phyloP scores from a whole-genome alignment of 1,140 invertebrate species.

The Papilio polytes region DNA sequence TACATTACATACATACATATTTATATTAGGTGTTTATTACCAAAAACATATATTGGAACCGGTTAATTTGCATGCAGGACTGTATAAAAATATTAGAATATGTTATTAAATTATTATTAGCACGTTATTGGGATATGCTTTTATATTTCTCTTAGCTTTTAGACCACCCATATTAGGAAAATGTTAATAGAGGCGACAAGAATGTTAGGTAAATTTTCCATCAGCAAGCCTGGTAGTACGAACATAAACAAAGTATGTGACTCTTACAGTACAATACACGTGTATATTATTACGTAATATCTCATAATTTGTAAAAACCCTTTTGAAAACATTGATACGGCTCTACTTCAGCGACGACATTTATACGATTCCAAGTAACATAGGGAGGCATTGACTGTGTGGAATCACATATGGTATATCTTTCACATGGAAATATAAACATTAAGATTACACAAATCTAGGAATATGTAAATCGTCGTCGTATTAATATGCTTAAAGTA shows the following conservation, averaged over 20 bases:
- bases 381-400: neutral
- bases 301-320: neutral
- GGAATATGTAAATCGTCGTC: neutral
- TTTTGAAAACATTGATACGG: neutral
- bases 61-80: neutral
- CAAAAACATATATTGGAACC: constrained; percentile 25
- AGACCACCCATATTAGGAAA: neutral
- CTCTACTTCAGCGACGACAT: neutral
- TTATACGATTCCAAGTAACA: neutral
- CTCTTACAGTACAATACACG: neutral
- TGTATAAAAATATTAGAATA: neutral
- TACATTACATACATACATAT: constrained; percentile 44
- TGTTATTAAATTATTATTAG: neutral
- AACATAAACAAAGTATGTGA: neutral
- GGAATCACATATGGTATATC: neutral
- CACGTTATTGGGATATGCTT: neutral
- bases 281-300: neutral
- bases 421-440: neutral
- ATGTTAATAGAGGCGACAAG: neutral
- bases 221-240: neutral
- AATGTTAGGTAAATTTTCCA: neutral
- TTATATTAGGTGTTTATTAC: constrained; percentile 25
- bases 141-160: neutral
- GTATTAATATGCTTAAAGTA: neutral
- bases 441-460: neutral